phyloP scores from a whole-genome alignment of 2,113 vertebrate genomes.

The Anas platyrhynchos region DNA sequence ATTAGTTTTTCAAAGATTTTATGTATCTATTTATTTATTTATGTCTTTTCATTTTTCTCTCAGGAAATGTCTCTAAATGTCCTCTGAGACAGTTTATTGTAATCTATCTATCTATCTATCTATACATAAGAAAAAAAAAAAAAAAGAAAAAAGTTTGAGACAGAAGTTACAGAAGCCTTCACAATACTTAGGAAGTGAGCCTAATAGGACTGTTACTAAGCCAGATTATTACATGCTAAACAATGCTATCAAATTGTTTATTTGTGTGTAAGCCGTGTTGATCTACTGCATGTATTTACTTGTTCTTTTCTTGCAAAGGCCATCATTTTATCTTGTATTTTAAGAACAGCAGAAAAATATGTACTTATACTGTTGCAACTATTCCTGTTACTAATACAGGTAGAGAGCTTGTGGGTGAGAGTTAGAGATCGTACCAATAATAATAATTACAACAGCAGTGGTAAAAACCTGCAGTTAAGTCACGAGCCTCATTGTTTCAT shows the following conservation, averaged over 20 bases:
- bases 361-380: neutral
- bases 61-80: neutral
- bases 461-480: neutral
- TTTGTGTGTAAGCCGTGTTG: neutral
- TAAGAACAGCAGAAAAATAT: neutral
- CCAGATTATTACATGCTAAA: neutral
- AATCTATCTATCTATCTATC: neutral
- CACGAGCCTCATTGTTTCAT: neutral
- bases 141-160: neutral
- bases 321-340: neutral
- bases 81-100: neutral
- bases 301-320: neutral
- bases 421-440: neutral
- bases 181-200: neutral
- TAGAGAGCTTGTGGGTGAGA: too few species aligned
- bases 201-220: neutral
- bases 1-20: neutral
- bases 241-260: neutral
- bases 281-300: neutral
- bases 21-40: neutral
- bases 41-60: neutral
- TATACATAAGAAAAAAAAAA: neutral
- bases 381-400: neutral
- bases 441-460: neutral
- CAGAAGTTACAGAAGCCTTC: neutral